Base-by-base conservation (phyloP, 1,140 invertebrate genomes). In the Chrysoperla carnea region DNA sequence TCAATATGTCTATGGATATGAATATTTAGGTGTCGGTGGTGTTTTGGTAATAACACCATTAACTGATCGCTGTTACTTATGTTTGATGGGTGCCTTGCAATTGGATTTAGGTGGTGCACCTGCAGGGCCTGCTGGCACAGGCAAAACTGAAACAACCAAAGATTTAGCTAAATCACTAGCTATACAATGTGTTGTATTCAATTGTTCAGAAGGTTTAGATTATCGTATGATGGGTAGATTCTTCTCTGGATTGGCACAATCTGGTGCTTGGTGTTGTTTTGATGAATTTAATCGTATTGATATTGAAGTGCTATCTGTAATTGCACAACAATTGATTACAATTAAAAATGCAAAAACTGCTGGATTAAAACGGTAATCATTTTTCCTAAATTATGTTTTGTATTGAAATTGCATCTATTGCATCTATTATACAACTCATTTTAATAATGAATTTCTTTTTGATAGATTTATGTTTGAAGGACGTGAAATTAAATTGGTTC, bases 141-240 rank as follows among this genome's bases (percentile, higher is more conserved):
- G 91, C 1, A 95, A 95, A 68, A 94, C 90, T 1, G 91, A 94
- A 68, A 92, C 89, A 0, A 89, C 84, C 0, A 92, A 92, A 64
- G 86, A 92, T 69, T 68, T 91, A 44, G 84, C 85, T 4, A 91
- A 90, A 62, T 74, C 84, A 0, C 55, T 89, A 36, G 86, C 86
- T 2, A 82, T 87, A 46, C 85, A 87, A 53, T 90, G 86, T 56
- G 83, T 92, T 0, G 86, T 92, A 0, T 91, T 92, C 54, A 90
- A 90, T 58, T 91, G 87, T 54, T 90, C 84, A 0, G 86, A 90
- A 61, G 84, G 73, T 48, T 59, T 84, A 2, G 81, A 84, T 60
- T 83, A 78, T 51, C 82, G 82, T 64, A 87, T 88, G 80, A 89
- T 89, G 84, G 83, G 84, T 0, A 60, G 75, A 43, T 91, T 90